phyloP scores from a whole-genome alignment of 2,888 invertebrate genomes.

The Drosophila formosana region DNA sequence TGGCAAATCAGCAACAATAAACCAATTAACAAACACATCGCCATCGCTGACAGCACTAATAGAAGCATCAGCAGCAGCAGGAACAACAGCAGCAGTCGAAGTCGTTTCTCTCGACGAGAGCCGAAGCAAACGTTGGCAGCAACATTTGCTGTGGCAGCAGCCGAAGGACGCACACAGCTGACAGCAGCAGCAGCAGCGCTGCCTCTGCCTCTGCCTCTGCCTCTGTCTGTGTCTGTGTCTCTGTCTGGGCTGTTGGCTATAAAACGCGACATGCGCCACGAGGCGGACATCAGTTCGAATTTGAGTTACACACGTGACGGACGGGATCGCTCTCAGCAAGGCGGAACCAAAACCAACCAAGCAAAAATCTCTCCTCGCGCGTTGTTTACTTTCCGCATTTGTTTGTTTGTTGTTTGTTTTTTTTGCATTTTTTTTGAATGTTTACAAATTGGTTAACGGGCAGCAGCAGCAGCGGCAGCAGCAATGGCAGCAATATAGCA shows the following conservation, averaged over 20 bases:
- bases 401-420: constrained; percentile 8
- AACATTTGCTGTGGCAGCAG: constrained; percentile 20
- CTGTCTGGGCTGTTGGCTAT: constrained; percentile 69
- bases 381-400: not conserved
- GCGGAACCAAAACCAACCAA: not conserved
- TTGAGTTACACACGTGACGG: constrained; percentile 78
- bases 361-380: not conserved
- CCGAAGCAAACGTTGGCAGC: constrained; percentile 29
- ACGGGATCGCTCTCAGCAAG: constrained; percentile 9
- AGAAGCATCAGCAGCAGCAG: constrained; percentile 4
- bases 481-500: constrained; percentile 25
- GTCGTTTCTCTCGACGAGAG: constrained; percentile 27
- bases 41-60: not conserved
- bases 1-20: constrained; percentile 10
- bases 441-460: constrained; percentile 85
- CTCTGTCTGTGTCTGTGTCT: constrained; percentile 21
- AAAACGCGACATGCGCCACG: constrained; percentile 82
- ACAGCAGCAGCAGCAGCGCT: constrained; percentile 13
- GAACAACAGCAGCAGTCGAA: constrained; percentile 6
- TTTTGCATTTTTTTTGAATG: constrained; percentile 73
- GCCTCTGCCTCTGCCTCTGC: constrained; percentile 10
- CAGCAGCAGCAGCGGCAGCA: constrained; percentile 40
- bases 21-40: constrained; percentile 45
- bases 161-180: constrained; percentile 56
- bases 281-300: constrained; percentile 83